Evolutionary conservation across 2,888 invertebrate genomes (phyloP).

Genomic region (Isotomurus palustris): DNA sequence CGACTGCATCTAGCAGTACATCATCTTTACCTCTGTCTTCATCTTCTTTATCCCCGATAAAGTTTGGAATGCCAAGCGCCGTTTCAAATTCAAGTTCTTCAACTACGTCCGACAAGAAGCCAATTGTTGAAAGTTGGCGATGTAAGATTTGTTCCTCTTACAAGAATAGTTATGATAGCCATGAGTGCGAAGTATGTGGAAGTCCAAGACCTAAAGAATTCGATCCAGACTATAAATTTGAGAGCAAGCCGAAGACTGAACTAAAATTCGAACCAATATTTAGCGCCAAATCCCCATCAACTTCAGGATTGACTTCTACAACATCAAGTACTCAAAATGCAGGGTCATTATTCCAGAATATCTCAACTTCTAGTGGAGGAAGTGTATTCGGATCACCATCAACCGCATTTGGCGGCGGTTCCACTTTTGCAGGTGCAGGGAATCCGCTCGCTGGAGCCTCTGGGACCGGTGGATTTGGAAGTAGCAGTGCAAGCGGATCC

Average conservation of each 20-base stretch:
- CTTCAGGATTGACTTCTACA: background rate
- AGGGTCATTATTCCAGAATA: background rate
- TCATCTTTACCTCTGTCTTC: too few species aligned
- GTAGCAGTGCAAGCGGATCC: background rate
- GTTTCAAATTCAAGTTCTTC: background rate
- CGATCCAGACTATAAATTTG: background rate
- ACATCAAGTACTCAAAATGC: background rate
- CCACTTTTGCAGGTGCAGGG: slow-evolving; percentile 1
- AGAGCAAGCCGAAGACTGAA: background rate
- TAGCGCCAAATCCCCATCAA: background rate
- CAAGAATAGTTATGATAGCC: background rate
- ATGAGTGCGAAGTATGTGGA: background rate
- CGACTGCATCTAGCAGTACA: too few species aligned
- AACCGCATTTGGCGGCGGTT: background rate
- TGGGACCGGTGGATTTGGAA: background rate
- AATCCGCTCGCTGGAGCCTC: slow-evolving; percentile 6
- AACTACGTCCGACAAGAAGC: background rate
- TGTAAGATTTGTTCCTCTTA: background rate
- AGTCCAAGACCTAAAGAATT: slow-evolving; percentile 6
- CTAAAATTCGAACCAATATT: slow-evolving; percentile 3
- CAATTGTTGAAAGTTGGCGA: background rate
- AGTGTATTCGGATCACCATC: too few species aligned
- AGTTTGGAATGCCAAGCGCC: background rate
- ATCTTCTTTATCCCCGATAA: too few species aligned
- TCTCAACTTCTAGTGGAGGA: background rate